A percentile compares a stretch with the other conserved stretches of the same genome.
Evolutionary conservation across 2,113 vertebrate species (phyloP).

Genomic region (Coryphaenoides rupestris): DNA sequence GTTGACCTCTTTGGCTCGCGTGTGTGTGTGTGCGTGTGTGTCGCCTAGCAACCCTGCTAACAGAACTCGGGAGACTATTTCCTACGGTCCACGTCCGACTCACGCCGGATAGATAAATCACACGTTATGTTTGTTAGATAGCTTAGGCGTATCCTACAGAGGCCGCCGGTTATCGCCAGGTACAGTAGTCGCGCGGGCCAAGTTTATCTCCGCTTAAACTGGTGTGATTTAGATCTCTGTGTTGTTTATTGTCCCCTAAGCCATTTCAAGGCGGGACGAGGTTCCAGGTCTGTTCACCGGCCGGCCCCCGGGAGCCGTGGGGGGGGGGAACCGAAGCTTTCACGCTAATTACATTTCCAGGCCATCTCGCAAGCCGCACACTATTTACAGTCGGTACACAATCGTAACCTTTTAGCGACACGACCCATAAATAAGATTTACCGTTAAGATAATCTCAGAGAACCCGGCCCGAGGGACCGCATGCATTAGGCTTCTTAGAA

Average conservation of each 20-base stretch:
- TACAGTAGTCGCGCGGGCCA: too few relatives aligned
- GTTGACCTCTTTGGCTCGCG: background rate
- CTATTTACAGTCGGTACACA: slow-evolving; percentile 31
- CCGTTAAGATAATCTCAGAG: slow-evolving; percentile 42
- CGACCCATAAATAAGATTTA: slow-evolving; percentile 38
- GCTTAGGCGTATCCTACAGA: too few relatives aligned
- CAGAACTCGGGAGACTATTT: background rate
- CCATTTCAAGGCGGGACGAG: too few relatives aligned
- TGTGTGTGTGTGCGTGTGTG: background rate
- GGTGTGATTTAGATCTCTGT: too few relatives aligned
- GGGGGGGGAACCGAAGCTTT: background rate
- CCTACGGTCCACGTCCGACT: background rate
- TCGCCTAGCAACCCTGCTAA: background rate
- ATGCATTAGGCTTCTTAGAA: slow-evolving; percentile 52
- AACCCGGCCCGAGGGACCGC: slow-evolving; percentile 22
- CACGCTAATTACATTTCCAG: slow-evolving; percentile 2
- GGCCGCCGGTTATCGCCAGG: too few relatives aligned
- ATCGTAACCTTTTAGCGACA: slow-evolving; percentile 32
- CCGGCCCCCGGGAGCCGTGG: too few relatives aligned
- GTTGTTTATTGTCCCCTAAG: too few relatives aligned
- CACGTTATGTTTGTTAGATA: too few relatives aligned
- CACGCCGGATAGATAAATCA: background rate
- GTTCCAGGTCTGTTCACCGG: too few relatives aligned
- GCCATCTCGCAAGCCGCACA: background rate
- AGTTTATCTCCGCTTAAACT: too few relatives aligned